Base-by-base conservation (phyloP, 2,113 vertebrate genomes). In the Elanus axillaris region DNA sequence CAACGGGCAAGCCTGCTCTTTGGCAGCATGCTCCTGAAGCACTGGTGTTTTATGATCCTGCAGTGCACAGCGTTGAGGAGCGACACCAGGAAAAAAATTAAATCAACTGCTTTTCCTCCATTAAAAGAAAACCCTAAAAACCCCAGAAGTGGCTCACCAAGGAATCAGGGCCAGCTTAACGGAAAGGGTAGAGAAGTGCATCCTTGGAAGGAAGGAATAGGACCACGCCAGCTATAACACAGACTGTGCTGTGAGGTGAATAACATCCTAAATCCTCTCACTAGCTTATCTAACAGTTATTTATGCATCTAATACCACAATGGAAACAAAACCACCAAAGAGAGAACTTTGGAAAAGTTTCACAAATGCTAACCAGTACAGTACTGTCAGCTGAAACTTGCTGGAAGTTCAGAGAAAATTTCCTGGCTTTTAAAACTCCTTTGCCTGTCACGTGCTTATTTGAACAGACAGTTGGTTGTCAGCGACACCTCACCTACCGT, bases 91-190 rank as follows among this genome's bases (percentile, higher is more conserved):
- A 74, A 25, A 68, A 53, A 3, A 21, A 16, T 10, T 16, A 56
- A 72, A 12, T 18, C 29, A 67, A 60, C 16, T 64, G 36, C 16
- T 73, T 68, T 86, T 86, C 20, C 22, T 79, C 25, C 38, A 50
- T 67, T 58, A 66, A 69, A 93, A 94, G 16, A 58, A 86, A 88
- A 60, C 9, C 3, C 31, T 83, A 86, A 90, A 88, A 71, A 25
- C 2, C 23, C 56, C 45, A 58, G 18, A 66, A 76, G n/a, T 4
- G 9, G 23, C 58, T 66, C 32, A 86, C 22, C 52, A 31, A 84
- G 10, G 43, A 84, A 73, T 8, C 55, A 69, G 16, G 16, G 32
- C 27, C 10, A 72, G 55, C 22, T 59, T 60, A 91, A 67, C 6
- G 11, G 16, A 69, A 86, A 34, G 9, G 11, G 14, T 4, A 66